A percentile compares a stretch with the other conserved stretches of the same genome.
Conservation (phyloP, 2,888 invertebrate species). For the Hydrotaea cyrtoneurina region DNA sequence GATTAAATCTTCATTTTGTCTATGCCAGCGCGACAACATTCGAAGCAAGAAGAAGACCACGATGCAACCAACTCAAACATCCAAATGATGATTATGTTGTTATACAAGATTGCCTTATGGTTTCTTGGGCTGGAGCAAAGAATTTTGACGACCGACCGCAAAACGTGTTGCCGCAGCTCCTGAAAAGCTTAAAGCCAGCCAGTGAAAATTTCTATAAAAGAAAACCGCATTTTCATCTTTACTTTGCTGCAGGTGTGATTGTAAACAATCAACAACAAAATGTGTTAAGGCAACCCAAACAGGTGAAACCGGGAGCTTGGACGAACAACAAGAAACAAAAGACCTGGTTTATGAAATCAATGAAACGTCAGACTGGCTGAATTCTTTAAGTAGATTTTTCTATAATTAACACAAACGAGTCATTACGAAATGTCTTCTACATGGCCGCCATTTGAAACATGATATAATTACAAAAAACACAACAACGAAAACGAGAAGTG, state of each 20-base stretch:
- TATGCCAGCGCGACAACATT: not conserved
- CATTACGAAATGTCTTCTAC: not conserved
- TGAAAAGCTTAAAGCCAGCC: not conserved
- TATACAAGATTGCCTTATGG: conserved; percentile 39
- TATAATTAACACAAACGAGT: conserved; percentile 26
- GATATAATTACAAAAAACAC: conserved; percentile 18
- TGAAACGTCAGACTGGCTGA: not conserved
- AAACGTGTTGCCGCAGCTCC: not conserved
- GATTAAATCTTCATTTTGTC: conserved; percentile 48
- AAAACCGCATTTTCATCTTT: not conserved
- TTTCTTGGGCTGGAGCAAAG: not conserved
- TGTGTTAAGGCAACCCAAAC: not conserved
- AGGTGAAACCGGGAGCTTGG: conserved; percentile 19
- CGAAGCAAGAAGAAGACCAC: not conserved
- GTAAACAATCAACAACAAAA: not conserved
- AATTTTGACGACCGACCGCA: not conserved
- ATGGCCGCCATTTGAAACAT: not conserved
- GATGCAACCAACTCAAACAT: conserved; percentile 27
- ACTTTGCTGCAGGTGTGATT: not conserved
- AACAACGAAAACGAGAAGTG: not conserved
- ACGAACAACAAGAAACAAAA: too few relatives aligned
- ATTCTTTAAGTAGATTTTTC: conserved; percentile 16
- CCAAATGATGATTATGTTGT: conserved; percentile 51
- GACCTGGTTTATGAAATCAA: not conserved
- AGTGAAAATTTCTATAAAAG: not conserved